phyloP scores from a whole-genome alignment of 2,888 invertebrate species.

The Polydesmus complanatus region DNA sequence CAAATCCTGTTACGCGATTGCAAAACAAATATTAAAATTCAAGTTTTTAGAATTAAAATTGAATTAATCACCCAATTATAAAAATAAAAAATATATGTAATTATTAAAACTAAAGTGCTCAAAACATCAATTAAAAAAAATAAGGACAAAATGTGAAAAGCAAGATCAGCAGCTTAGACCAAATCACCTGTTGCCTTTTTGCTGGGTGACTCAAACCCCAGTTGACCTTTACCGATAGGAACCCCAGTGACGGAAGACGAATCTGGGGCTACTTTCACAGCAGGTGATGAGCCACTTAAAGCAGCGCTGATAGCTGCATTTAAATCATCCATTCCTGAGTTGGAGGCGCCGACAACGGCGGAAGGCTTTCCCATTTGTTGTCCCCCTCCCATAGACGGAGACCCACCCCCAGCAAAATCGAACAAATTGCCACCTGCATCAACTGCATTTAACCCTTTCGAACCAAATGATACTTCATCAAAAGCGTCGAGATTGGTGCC shows the following conservation, averaged over 20 bases:
- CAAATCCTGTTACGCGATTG: slow-evolving; percentile 44
- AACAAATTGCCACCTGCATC: background rate
- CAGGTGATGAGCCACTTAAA: slow-evolving; percentile 14
- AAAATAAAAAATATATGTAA: background rate
- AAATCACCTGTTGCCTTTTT: slow-evolving; percentile 14
- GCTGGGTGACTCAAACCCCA: slow-evolving; percentile 13
- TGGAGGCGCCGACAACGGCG: background rate
- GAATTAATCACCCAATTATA: background rate
- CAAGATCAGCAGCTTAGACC: no score
- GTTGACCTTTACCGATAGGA: background rate
- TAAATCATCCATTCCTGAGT: slow-evolving; percentile 17
- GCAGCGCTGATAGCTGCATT: slow-evolving; percentile 19
- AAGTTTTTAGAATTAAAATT: background rate
- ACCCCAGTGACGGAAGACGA: slow-evolving; percentile 3
- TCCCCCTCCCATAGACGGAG: background rate
- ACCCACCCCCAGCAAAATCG: background rate
- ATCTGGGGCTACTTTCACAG: slow-evolving; percentile 30
- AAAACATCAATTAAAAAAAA: background rate
- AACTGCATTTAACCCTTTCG: background rate
- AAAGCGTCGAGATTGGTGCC: slow-evolving; percentile 3
- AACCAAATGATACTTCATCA: slow-evolving; percentile 1
- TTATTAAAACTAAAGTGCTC: background rate
- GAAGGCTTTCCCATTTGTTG: background rate
- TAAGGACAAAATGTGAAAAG: background rate
- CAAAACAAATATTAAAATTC: background rate